Percentiles rank a stretch among this genome's conserved stretches.
Evolutionary conservation across 2,888 invertebrate species (phyloP).

Genomic region (Kuschelorhynchus macadamiae): DNA sequence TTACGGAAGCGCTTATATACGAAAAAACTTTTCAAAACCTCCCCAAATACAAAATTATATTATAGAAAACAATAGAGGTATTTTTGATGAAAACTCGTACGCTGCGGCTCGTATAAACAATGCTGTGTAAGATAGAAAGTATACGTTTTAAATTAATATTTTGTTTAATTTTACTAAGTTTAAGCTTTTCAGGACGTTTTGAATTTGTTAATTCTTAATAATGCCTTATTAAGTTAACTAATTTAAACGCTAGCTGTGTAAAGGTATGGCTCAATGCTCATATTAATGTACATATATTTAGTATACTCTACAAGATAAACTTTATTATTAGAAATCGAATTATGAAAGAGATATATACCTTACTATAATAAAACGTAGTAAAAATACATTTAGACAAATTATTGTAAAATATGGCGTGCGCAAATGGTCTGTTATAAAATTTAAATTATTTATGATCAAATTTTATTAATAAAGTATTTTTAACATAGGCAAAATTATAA

Average conservation of each 20-base stretch:
- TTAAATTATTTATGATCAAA: too few relatives aligned
- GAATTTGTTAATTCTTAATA: slow-evolving; percentile 8
- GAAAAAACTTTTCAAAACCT: too few relatives aligned
- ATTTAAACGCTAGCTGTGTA: slow-evolving; percentile 11
- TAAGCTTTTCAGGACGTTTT: not conserved
- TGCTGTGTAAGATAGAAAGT: slow-evolving; percentile 27
- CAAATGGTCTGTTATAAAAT: too few relatives aligned
- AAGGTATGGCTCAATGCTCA: slow-evolving; percentile 28
- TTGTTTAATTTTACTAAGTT: not conserved
- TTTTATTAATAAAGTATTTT: too few relatives aligned
- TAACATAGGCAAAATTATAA: too few relatives aligned
- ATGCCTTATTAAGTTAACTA: not conserved
- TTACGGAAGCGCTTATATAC: too few relatives aligned
- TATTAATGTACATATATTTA: slow-evolving; percentile 26
- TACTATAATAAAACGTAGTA: not conserved
- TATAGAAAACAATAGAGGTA: too few relatives aligned
- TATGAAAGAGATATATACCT: slow-evolving; percentile 20
- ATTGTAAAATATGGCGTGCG: too few relatives aligned
- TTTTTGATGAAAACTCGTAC: too few relatives aligned
- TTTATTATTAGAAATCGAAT: slow-evolving; percentile 29
- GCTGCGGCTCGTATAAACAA: slow-evolving; percentile 3
- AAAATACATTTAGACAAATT: too few relatives aligned
- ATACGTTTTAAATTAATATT: not conserved
- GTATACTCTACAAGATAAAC: slow-evolving; percentile 5
- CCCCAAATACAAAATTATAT: too few relatives aligned